Evolutionary conservation across 2,797 vertebrate genomes (phyloP).

Genomic region (Vespertilio murinus): DNA sequence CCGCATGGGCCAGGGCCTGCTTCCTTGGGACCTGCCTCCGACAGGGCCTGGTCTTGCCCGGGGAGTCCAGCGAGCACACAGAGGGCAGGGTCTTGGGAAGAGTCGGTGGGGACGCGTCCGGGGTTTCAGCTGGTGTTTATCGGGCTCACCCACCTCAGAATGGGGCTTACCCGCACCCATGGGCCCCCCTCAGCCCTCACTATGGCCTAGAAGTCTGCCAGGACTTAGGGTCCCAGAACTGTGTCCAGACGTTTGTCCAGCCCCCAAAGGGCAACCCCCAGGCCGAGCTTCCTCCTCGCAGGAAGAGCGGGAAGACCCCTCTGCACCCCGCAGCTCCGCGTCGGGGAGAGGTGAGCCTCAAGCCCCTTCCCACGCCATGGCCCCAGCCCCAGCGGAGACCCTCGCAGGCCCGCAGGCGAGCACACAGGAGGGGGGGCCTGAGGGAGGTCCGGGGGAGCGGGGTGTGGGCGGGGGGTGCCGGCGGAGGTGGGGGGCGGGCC

Average conservation of each 20-base stretch:
- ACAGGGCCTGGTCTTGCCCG: no score
- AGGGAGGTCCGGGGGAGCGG: slow-evolving; percentile 88
- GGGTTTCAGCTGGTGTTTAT: not conserved
- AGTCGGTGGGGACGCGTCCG: not conserved
- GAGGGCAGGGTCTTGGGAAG: not conserved
- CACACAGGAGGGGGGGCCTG: slow-evolving; percentile 84
- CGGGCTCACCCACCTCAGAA: not conserved
- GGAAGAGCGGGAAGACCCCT: not conserved
- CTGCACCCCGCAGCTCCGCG: not conserved
- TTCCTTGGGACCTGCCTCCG: not conserved
- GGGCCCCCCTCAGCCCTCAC: not conserved
- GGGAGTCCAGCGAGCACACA: not conserved
- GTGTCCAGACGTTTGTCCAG: not conserved
- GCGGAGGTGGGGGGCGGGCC: slow-evolving; percentile 88
- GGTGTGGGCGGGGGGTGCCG: slow-evolving; percentile 79
- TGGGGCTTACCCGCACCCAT: not conserved
- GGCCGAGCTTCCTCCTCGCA: not conserved
- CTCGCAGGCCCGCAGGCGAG: slow-evolving; percentile 72
- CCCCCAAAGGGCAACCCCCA: not conserved
- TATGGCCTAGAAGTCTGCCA: not conserved
- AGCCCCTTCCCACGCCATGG: fast-evolving
- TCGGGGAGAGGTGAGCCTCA: not conserved
- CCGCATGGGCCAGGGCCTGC: not conserved
- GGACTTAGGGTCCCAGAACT: not conserved
- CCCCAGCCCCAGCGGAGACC: not conserved